Evolutionary conservation across 2,113 vertebrate species (phyloP).

Genomic region (Anseranas semipalmata): DNA sequence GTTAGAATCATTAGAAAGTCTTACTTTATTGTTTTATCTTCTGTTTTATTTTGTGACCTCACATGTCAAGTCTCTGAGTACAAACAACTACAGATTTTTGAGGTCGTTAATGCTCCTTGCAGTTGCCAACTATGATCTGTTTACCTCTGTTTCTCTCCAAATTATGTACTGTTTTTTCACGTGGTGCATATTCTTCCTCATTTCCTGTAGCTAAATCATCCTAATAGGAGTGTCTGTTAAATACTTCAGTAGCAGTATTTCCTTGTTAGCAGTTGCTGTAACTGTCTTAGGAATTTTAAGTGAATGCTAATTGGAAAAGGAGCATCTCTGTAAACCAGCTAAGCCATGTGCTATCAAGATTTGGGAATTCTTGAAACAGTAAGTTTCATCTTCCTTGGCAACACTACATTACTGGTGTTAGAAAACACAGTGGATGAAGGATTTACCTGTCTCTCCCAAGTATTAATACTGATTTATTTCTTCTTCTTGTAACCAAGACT

Average conservation of each 20-base stretch:
- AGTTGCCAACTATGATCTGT: not conserved
- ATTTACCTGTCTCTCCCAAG: not conserved
- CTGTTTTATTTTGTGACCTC: conserved; percentile 15
- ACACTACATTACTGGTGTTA: not conserved
- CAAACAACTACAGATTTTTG: not conserved
- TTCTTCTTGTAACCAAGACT: not conserved
- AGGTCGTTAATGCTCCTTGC: not conserved
- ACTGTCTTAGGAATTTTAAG: not conserved
- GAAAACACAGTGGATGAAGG: not conserved
- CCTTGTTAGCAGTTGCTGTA: not conserved
- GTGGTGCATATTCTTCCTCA: not conserved
- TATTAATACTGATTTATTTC: not conserved
- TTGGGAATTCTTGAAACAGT: not conserved
- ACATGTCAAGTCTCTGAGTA: not conserved
- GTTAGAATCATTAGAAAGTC: not conserved
- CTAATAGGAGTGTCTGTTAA: not conserved
- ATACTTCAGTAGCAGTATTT: not conserved
- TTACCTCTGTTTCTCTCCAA: not conserved
- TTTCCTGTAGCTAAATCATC: not conserved
- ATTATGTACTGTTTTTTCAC: not conserved
- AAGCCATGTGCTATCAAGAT: not conserved
- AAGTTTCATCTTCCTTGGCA: no score
- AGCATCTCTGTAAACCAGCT: not conserved
- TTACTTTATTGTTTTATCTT: not conserved
- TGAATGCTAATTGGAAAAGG: not conserved